Percentiles rank a stretch among this genome's conserved stretches.
Evolutionary conservation across 1,140 invertebrate species (phyloP).

Genomic region (Leptoteleia sp.): DNA sequence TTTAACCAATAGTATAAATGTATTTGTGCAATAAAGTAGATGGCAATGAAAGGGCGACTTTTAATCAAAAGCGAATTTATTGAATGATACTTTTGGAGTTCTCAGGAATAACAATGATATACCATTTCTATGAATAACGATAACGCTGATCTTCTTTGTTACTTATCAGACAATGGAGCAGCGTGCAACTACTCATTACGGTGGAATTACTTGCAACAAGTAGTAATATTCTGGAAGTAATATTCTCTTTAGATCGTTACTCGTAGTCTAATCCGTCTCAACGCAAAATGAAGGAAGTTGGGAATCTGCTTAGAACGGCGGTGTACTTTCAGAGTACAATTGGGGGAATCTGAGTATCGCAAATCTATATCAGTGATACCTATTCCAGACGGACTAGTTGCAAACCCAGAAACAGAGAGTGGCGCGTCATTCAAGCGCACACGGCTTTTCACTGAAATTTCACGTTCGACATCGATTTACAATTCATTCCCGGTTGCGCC

Average conservation of each 20-base stretch:
- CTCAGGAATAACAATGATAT: slow-evolving; percentile 24
- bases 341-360: slow-evolving; percentile 11
- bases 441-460: slow-evolving; percentile 32
- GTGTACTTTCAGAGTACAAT: slow-evolving; percentile 32
- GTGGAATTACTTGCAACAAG: slow-evolving; percentile 57
- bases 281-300: slow-evolving; percentile 44
- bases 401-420: slow-evolving; percentile 21
- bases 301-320: slow-evolving; percentile 44
- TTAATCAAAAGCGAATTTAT: slow-evolving; percentile 34
- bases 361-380: slow-evolving; percentile 23
- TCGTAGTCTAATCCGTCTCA: slow-evolving; percentile 40
- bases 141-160: slow-evolving; percentile 48
- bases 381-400: slow-evolving; percentile 10
- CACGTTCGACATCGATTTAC: slow-evolving; percentile 33
- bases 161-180: slow-evolving; percentile 44
- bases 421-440: slow-evolving; percentile 2
- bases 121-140: slow-evolving; percentile 49
- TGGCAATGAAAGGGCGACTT: not conserved
- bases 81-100: slow-evolving; percentile 30
- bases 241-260: slow-evolving; percentile 55
- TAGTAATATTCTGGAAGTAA: slow-evolving; percentile 57
- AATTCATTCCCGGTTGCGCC: slow-evolving; percentile 20
- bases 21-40: slow-evolving; percentile 18
- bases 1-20: slow-evolving; percentile 15
- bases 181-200: slow-evolving; percentile 46